Conservation (phyloP, 2,888 invertebrate species). For the Trissoscelio sp. region DNA sequence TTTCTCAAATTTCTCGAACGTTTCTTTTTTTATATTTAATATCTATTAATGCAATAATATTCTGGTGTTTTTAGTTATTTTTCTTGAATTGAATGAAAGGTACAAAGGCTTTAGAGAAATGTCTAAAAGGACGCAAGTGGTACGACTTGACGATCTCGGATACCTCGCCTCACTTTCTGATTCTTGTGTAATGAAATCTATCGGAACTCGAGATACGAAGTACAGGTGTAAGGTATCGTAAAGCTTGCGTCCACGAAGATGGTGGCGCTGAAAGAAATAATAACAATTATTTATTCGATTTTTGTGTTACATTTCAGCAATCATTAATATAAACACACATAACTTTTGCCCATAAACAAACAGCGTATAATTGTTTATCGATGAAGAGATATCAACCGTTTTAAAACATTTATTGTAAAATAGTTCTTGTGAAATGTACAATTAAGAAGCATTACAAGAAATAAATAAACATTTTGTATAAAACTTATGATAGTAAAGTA, state of each 20-base stretch:
- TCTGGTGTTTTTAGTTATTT: no score
- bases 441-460: conserved; percentile 33
- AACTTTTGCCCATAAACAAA: background rate
- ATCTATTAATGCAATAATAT: background rate
- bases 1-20: no score
- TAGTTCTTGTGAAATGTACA: conserved; percentile 51
- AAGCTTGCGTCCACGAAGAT: conserved; percentile 34
- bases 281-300: conserved; percentile 13
- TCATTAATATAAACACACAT: conserved; percentile 11
- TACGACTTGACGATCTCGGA: conserved; percentile 12
- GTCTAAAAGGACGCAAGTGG: conserved; percentile 24
- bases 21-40: no score
- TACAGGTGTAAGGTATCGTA: conserved; percentile 21
- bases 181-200: conserved; percentile 60
- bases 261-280: conserved; percentile 37
- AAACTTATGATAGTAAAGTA: conserved; percentile 10
- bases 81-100: no score
- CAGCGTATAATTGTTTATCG: conserved; percentile 22
- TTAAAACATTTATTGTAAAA: conserved; percentile 45
- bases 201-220: conserved; percentile 10
- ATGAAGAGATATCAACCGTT: conserved; percentile 16
- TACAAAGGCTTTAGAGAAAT: conserved; percentile 28
- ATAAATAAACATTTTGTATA: conserved; percentile 55
- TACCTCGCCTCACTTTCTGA: conserved; percentile 73
- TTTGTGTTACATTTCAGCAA: conserved; percentile 25